Conservation (phyloP, 2,113 vertebrate genomes). For the Zosterops borbonicus region DNA sequence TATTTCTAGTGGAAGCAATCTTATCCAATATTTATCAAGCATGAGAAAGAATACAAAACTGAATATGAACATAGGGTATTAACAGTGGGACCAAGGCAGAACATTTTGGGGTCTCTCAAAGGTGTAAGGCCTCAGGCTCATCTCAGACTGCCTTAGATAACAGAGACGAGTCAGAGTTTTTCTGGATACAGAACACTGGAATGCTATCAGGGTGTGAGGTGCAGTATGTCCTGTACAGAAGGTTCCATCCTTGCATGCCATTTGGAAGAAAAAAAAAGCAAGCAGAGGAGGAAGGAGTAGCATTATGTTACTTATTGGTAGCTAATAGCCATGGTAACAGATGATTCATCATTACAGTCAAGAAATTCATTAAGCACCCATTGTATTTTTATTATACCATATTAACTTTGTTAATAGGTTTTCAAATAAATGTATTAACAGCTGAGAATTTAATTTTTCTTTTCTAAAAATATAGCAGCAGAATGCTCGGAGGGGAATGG, state of each 20-base stretch:
- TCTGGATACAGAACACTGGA: background rate
- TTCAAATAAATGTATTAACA: slow-evolving; percentile 64
- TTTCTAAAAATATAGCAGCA: slow-evolving; percentile 76
- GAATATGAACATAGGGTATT: background rate
- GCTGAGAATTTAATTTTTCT: slow-evolving; percentile 76
- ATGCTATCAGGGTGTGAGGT: background rate
- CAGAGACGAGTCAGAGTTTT: too few species aligned
- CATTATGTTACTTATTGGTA: background rate
- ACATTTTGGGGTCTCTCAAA: background rate
- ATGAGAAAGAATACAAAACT: background rate
- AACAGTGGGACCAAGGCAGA: background rate
- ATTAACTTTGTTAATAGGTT: slow-evolving; percentile 25
- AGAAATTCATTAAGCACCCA: background rate
- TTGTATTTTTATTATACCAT: slow-evolving; percentile 45
- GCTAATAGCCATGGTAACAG: background rate
- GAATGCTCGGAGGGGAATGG: slow-evolving; percentile 74
- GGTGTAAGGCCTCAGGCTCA: background rate
- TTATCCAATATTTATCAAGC: background rate
- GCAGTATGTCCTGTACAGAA: background rate
- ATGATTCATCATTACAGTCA: background rate
- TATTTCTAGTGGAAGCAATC: background rate
- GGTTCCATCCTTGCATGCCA: background rate
- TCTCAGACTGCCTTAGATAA: background rate
- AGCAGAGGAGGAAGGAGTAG: background rate
- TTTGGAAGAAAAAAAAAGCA: background rate